Evolutionary conservation across 1,140 invertebrate genomes (phyloP).

Genomic region (Ectropis grisescens): DNA sequence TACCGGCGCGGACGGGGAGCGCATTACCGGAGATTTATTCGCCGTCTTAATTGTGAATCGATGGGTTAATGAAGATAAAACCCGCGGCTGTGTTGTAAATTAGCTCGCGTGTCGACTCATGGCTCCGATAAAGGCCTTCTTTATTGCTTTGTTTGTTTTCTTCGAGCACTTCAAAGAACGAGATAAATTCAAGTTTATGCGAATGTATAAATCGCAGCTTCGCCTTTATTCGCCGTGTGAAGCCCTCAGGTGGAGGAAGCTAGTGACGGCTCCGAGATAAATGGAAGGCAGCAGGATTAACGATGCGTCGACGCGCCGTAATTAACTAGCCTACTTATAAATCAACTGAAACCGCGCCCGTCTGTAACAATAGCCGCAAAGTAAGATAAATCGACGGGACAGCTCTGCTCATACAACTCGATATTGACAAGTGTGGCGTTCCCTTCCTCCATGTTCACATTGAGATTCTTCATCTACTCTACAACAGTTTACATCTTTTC

Average conservation of each 20-base stretch:
- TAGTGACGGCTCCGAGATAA: conserved; percentile 24
- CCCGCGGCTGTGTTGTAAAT: conserved; percentile 67
- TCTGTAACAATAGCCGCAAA: conserved; percentile 52
- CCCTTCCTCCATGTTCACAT: conserved; percentile 25
- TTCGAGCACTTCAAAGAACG: conserved; percentile 64
- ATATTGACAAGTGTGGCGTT: conserved; percentile 51
- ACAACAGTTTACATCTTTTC: no score
- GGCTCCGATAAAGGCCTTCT: conserved; percentile 66
- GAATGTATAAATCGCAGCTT: conserved; percentile 56
- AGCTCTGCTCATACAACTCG: conserved; percentile 43
- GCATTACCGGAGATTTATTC: conserved; percentile 68
- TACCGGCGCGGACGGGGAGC: conserved; percentile 60
- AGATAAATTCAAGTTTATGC: conserved; percentile 67
- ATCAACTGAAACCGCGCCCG: conserved; percentile 44
- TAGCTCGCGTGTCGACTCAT: conserved; percentile 67
- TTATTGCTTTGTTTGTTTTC: conserved; percentile 70
- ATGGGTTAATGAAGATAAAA: conserved; percentile 71
- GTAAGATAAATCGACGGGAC: conserved; percentile 62
- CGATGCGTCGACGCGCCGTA: conserved; percentile 20
- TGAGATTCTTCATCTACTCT: no score
- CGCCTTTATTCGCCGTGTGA: conserved; percentile 5
- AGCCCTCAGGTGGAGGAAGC: conserved; percentile 17
- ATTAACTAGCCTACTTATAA: conserved; percentile 58
- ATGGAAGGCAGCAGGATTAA: conserved; percentile 6
- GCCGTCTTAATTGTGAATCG: conserved; percentile 70